Base-by-base conservation (phyloP, 1,140 invertebrate species). In the Drosophila ercepeae region DNA sequence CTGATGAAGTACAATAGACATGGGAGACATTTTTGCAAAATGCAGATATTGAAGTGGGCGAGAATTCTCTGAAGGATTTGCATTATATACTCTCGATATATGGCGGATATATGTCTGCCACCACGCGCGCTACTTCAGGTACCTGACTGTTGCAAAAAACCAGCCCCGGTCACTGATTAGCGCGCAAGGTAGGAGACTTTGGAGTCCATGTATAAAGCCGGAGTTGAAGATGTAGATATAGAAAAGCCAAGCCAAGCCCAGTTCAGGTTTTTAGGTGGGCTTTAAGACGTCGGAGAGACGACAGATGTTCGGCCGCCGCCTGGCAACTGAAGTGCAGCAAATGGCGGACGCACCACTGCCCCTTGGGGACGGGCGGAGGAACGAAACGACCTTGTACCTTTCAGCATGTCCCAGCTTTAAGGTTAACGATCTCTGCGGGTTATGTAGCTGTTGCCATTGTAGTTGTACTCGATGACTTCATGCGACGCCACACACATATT, bases 1-100 rank as follows among this genome's bases (percentile, higher is more conserved):
- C 97, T 97, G 96, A 97, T 97, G 97, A 97, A 97, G 97, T 97
- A 97, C 97, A 97, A 97, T 97, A 95, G 96, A 96, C 96, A 96
- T 96, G 96, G 94, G 94, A 94, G 94, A 93, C 77, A 72, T 21
- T 32, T 34, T 18, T 3, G 5, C 1, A 18, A 18, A 18, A 42
- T 16, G 1, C 6, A 11, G 16, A 42, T 34, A 71, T 27, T 63
- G 36, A 50, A 45, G 19, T 21, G 25, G 36, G 18, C n/a, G n/a
- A n/a, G n/a, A n/a, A 41, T 34, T 44, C 27, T 36, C n/a, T 21
- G n/a, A 49, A 54, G 29, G 44, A 36, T 49, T 57, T 60, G 32
- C 18, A 34, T 39, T 13, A 45, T 50, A 39, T 39, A 41, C 29
- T 32, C 11, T n/a, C 18, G 48, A 19, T 21, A 36, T 16, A 16